These are phyloP conservation scores for Aphaenogaster floridana DNA, from an alignment of 1,140 invertebrate species.

Conservation along the genomic window DNA sequence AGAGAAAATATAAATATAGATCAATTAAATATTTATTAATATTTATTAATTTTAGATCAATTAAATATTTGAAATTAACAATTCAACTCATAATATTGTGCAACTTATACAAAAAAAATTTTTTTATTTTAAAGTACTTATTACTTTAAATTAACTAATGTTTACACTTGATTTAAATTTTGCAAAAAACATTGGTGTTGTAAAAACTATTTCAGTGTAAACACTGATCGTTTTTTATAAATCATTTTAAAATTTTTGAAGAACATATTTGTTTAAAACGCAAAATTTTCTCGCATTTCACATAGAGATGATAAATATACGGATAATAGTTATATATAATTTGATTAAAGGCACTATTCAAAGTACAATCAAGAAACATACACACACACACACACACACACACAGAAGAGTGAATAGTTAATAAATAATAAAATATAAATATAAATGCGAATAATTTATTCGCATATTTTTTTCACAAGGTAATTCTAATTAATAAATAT, in stretches of 20 bases:
- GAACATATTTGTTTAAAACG: constrained; percentile 35
- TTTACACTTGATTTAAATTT: constrained; percentile 45
- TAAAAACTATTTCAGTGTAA: constrained; percentile 22
- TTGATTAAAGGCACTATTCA: constrained; percentile 67
- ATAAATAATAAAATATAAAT: constrained; percentile 21
- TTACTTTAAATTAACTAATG: background rate
- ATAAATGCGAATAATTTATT: constrained; percentile 1
- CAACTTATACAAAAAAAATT: constrained; percentile 9
- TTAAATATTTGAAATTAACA: constrained; percentile 25
- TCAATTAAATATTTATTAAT: background rate
- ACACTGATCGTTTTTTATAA: background rate
- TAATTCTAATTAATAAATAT: background rate
- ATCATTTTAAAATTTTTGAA: constrained; percentile 34
- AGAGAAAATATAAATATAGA: no score
- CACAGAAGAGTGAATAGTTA: constrained; percentile 12
- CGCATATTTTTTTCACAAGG: background rate
- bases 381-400: no score
- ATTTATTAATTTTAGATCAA: constrained; percentile 2
- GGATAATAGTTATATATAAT: constrained; percentile 47
- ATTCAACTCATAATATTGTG: constrained; percentile 32
- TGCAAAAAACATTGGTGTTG: constrained; percentile 8
- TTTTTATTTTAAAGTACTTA: background rate
- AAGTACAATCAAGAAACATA: constrained; percentile 56
- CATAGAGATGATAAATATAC: constrained; percentile 41
- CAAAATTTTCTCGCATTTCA: constrained; percentile 35